These are phyloP conservation scores for Staurois parvus DNA, from an alignment of 2,797 vertebrate genomes.

Conservation along the genomic window DNA sequence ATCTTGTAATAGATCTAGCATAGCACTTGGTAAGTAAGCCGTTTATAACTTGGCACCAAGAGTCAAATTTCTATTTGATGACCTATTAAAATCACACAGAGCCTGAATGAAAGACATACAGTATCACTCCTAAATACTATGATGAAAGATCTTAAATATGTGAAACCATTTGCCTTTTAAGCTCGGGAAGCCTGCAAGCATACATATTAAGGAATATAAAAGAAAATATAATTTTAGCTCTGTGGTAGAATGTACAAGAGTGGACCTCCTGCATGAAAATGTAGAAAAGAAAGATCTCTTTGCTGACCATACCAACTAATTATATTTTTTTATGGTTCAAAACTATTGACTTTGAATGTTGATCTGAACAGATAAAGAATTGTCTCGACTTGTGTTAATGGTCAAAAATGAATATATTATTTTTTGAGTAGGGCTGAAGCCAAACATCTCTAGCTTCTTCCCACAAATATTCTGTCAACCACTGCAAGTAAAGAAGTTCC, in stretches of 20 bases:
- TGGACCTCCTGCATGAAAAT: background rate
- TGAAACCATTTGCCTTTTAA: background rate
- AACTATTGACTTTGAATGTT: background rate
- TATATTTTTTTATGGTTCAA: background rate
- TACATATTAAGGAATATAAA: conserved; percentile 3
- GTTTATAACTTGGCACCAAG: conserved; percentile 10
- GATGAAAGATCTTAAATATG: conserved; percentile 8
- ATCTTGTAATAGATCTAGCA: conserved; percentile 7
- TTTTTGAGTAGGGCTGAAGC: no score
- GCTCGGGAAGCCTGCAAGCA: background rate
- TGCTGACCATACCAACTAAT: background rate
- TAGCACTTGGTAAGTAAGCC: background rate
- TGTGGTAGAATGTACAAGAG: background rate
- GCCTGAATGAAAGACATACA: conserved; percentile 9
- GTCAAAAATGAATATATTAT: no score
- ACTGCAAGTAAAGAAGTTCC: no score
- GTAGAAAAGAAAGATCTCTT: background rate
- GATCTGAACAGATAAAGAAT: no score
- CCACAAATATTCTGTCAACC: no score
- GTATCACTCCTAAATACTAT: conserved; percentile 5
- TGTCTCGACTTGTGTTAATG: no score
- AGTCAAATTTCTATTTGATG: conserved; percentile 14
- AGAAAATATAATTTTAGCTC: conserved; percentile 5
- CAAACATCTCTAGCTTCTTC: no score
- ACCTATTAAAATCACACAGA: conserved; percentile 20